A percentile compares a stretch with the other conserved stretches of the same genome.
Conservation (phyloP, 1,140 invertebrate genomes). For the Drosophila ogumai region DNA sequence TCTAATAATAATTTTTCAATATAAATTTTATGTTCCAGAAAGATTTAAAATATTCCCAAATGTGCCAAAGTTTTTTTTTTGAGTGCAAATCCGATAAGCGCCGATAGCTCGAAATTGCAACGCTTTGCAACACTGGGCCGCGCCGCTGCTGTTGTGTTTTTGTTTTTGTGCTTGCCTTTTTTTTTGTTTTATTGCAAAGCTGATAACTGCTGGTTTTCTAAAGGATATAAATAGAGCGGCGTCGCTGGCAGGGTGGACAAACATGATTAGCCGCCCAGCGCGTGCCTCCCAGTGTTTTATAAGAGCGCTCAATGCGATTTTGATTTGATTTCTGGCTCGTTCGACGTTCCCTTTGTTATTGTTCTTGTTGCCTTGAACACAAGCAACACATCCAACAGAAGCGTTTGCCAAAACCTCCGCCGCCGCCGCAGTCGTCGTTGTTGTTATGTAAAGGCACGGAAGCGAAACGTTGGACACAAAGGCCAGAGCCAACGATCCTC, state of each 20-base stretch:
- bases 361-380: constrained; percentile 9
- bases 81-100: not conserved
- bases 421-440: constrained; percentile 15
- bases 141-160: constrained; percentile 18
- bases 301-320: constrained; percentile 29
- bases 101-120: not conserved
- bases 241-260: constrained; percentile 30
- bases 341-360: not conserved
- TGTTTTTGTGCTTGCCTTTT: constrained; percentile 24
- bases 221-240: constrained; percentile 42
- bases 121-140: constrained; percentile 14
- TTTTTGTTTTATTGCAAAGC: constrained; percentile 42
- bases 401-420: constrained; percentile 23
- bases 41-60: no score
- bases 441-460: constrained; percentile 54
- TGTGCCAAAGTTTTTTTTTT: not conserved
- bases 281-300: constrained; percentile 41
- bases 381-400: constrained; percentile 11
- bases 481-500: constrained; percentile 29
- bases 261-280: constrained; percentile 43
- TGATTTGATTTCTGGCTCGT: constrained; percentile 22
- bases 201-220: constrained; percentile 35
- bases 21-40: no score
- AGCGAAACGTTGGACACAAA: constrained; percentile 50
- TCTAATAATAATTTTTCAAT: no score